Base-by-base conservation (phyloP, 2,888 invertebrate genomes). In the Pyralis farinalis region DNA sequence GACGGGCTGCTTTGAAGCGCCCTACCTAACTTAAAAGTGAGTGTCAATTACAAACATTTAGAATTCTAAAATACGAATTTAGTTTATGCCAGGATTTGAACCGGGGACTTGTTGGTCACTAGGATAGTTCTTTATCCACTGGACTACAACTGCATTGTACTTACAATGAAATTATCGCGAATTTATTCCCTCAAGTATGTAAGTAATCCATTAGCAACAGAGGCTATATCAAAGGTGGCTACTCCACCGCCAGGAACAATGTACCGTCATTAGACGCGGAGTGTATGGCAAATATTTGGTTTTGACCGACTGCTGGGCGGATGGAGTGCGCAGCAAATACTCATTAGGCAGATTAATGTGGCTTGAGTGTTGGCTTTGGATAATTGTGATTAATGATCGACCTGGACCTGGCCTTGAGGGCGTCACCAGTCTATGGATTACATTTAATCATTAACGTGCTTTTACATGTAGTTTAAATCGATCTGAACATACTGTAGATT, bases 341-440 rank as follows among this genome's bases (percentile, higher is more conserved):
- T 85, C 81, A 85, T 86, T 84, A 83, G 75, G 59, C 67, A 72
- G 85, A 86, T 87, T 85, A 87, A 86, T 85, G 37, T 25, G 25
- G 25, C n/a, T 25, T 2, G 16, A 25, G 8, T 25, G 25, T 25
- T 25, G 25, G 25, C n/a, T 8, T 25, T 25, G 25, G 25, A 25
- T 25, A n/a, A 25, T 25, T 25, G 25, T 25, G 25, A 25, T 25
- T 25, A 25, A 25, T 25, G 25, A 3, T 7, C 16, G 25, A 25
- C 25, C 25, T 25, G 25, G 25, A 25, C 7, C 1, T 25, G 25
- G n/a, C 25, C 25, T n/a, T 25, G 25, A 25, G n/a, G 25, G 25
- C 7, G 7, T 7, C 7, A 5, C 3, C 3, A 16, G 16, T n/a
- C 3, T 16, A 16, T 16, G 16, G 16, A 16, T 16, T 16, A 16